Conservation (phyloP, 2,888 invertebrate species). For the Eulithis prunata region DNA sequence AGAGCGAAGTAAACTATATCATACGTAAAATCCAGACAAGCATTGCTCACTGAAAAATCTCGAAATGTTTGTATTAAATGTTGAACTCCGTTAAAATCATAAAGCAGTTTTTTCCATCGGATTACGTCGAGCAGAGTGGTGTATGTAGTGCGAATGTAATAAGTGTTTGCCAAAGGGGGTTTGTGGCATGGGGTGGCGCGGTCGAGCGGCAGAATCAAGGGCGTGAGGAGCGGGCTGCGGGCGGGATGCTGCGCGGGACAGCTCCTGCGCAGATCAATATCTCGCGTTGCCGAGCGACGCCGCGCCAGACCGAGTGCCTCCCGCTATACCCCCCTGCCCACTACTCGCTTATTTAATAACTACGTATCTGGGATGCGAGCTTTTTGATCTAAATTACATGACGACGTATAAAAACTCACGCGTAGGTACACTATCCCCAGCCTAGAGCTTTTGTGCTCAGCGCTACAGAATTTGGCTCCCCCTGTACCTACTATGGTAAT, state of each 20-base stretch:
- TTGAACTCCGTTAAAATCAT: constrained; percentile 50
- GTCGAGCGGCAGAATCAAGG: constrained; percentile 70
- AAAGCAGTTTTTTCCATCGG: constrained; percentile 76
- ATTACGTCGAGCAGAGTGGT: constrained; percentile 76
- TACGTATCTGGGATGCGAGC: constrained; percentile 80
- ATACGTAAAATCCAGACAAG: neutral
- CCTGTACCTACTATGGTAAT: constrained; percentile 40
- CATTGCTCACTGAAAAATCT: neutral
- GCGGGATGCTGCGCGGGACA: constrained; percentile 76
- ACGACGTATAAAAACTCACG: constrained; percentile 17
- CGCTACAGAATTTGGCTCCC: constrained; percentile 27
- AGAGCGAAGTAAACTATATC: neutral
- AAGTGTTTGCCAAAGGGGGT: constrained; percentile 72
- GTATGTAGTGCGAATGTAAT: constrained; percentile 81
- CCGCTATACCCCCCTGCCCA: constrained; percentile 78
- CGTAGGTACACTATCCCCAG: neutral
- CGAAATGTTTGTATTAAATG: constrained; percentile 24
- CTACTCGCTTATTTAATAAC: constrained; percentile 79
- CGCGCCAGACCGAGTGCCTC: constrained; percentile 87
- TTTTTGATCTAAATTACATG: constrained; percentile 79
- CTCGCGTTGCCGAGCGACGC: constrained; percentile 85
- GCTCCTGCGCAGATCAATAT: constrained; percentile 78
- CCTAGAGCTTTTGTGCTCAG: constrained; percentile 41
- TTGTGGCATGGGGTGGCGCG: constrained; percentile 56
- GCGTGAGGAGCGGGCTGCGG: constrained; percentile 51